These are phyloP conservation scores for Colaptes auratus DNA, from an alignment of 2,113 vertebrate genomes.

Conservation along the genomic window DNA sequence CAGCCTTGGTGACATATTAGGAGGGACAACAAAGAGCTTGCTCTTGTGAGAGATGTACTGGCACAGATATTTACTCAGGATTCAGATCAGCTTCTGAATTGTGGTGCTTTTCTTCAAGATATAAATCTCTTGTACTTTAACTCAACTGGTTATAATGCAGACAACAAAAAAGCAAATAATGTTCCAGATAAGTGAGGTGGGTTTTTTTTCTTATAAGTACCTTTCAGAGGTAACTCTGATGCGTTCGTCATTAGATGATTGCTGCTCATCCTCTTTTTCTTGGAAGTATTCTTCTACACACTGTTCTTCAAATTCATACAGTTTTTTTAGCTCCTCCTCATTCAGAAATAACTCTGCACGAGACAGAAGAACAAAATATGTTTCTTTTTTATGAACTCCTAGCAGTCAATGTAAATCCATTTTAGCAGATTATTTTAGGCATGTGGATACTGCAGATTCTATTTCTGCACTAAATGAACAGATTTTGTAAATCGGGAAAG, in stretches of 20 bases:
- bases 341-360: constrained; percentile 90
- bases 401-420: not conserved
- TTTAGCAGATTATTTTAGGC: not conserved
- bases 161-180: not conserved
- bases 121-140: not conserved
- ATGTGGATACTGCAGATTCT: not conserved
- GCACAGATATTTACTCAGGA: not conserved
- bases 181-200: not conserved
- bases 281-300: constrained; percentile 96
- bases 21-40: not conserved
- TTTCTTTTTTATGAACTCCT: not conserved
- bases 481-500: not conserved
- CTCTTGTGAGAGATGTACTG: not conserved
- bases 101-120: not conserved
- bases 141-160: not conserved
- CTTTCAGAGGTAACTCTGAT: constrained; percentile 95
- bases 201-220: constrained; percentile 57
- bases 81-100: not conserved
- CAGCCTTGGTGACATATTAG: not conserved
- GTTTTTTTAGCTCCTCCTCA: constrained; percentile 90
- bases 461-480: not conserved
- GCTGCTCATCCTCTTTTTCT: constrained; percentile 92
- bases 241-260: constrained; percentile 92
- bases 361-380: not conserved
- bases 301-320: constrained; percentile 96